A percentile compares a stretch with the other conserved stretches of the same genome.
Evolutionary conservation across 1,140 invertebrate genomes (phyloP).

Genomic region (Drosophila sproati): DNA sequence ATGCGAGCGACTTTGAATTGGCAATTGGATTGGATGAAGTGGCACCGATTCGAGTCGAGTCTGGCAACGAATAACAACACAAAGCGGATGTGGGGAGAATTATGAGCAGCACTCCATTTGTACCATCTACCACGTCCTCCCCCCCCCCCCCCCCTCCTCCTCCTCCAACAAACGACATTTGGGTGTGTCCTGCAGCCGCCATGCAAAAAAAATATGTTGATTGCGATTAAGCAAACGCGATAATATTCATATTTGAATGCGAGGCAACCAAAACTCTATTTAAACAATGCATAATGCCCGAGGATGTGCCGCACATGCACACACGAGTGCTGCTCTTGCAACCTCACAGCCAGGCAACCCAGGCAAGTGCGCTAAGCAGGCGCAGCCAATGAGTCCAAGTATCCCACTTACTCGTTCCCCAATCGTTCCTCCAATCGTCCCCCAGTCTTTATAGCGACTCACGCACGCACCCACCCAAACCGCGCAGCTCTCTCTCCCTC

Average conservation of each 20-base stretch:
- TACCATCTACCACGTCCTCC: neutral
- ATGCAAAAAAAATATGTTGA: constrained; percentile 61
- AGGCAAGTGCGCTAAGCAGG: constrained; percentile 47
- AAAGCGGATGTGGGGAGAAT: constrained; percentile 39
- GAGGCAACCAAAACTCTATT: constrained; percentile 67
- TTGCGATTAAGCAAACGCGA: constrained; percentile 81
- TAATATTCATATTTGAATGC: constrained; percentile 84
- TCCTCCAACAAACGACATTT: constrained; percentile 15
- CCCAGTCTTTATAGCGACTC: constrained; percentile 15
- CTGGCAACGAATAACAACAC: constrained; percentile 40
- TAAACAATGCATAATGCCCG: constrained; percentile 75
- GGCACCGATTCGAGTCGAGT: neutral
- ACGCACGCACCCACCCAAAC: constrained; percentile 74
- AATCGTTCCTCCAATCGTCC: neutral
- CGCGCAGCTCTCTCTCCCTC: neutral
- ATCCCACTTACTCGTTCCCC: too few species aligned
- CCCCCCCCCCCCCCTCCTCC: neutral
- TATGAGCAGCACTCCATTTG: neutral
- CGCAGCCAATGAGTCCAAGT: constrained; percentile 42
- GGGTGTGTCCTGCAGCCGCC: constrained; percentile 58
- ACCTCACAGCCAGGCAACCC: constrained; percentile 2
- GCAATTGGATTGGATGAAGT: constrained; percentile 30
- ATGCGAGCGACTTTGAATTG: constrained; percentile 40
- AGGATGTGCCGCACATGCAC: constrained; percentile 45
- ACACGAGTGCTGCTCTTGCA: neutral